phyloP scores from a whole-genome alignment of 2,113 vertebrate genomes.

The Lucifuga dentata region DNA sequence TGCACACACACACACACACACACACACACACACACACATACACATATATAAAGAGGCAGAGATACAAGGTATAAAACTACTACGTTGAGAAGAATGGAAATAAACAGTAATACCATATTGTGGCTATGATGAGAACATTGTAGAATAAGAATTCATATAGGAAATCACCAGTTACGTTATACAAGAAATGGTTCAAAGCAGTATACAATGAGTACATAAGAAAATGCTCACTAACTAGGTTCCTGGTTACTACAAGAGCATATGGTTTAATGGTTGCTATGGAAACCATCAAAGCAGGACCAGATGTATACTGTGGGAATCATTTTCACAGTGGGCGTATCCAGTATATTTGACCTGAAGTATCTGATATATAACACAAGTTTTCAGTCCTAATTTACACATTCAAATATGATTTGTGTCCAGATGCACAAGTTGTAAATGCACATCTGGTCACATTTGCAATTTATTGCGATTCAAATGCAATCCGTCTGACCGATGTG shows the following conservation, averaged over 20 bases:
- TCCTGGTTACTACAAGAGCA: slow-evolving; percentile 37
- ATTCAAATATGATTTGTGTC: too few relatives aligned
- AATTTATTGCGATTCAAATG: too few relatives aligned
- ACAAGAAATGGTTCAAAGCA: neutral
- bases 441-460: too few relatives aligned
- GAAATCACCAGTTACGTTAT: too few relatives aligned
- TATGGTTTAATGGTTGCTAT: slow-evolving; percentile 68
- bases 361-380: slow-evolving; percentile 34
- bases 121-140: too few relatives aligned
- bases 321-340: slow-evolving; percentile 35
- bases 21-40: slow-evolving; percentile 1
- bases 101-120: too few relatives aligned
- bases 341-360: slow-evolving; percentile 42
- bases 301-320: slow-evolving; percentile 26
- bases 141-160: too few relatives aligned
- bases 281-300: slow-evolving; percentile 60
- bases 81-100: too few relatives aligned
- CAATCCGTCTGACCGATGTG: too few relatives aligned
- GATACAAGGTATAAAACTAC: too few relatives aligned
- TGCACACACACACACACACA: slow-evolving; percentile 14
- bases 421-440: too few relatives aligned
- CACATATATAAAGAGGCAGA: neutral
- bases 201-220: neutral
- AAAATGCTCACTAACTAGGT: slow-evolving; percentile 22
- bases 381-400: too few relatives aligned